Evolutionary conservation across 1,140 invertebrate species (phyloP), one percentile per base, ranked within the genome.

Genomic region (Pseudomyrmex dendroicus): DNA sequence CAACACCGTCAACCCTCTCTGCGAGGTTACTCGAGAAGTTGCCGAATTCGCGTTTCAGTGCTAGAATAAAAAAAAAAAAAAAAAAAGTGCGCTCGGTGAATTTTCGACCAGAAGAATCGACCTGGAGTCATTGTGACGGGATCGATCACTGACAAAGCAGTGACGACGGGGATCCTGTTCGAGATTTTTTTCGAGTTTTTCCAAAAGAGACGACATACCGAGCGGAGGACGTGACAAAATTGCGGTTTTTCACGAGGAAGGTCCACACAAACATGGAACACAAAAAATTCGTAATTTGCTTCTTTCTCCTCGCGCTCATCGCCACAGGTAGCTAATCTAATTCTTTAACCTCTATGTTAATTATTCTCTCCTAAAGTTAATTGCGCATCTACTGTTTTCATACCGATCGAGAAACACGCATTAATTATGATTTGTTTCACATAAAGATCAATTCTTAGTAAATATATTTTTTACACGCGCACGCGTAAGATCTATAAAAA

Each of bases 271-370:
- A 67, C 63, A 92, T 92, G 91, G 86, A 83, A 84, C 86, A 74
- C 59, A 87, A 59, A 57, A 61, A 20, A 0, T 0, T 85, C 78
- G 72, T 86, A 25, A 83, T 84, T 83, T 78, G 88, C 62, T 66
- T 92, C 17, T 52, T 89, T 48, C 8, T 89, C 76, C 52, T 91
- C 22, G 74, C 59, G 46, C 67, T 91, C 57, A 59, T 64, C 77
- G 64, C 68, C 17, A 82, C 85, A 91, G 90, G 91, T 92, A 20
- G 22, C 73, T 76, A 7, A 35, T 35, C 5, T 35, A 35, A 35
- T 20, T 46, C 46, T 44, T 35, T 66, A 3, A 5, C 35, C 4
- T 67, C 20, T 10, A 15, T 12, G 1, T 22, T 83, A 17, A 66
- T 66, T 50, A 66, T 44, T 2, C 1, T 35, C 35, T 35, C 35